These are phyloP conservation scores for Periphyllus acericola DNA, from an alignment of 2,888 invertebrate species.

Conservation along the genomic window DNA sequence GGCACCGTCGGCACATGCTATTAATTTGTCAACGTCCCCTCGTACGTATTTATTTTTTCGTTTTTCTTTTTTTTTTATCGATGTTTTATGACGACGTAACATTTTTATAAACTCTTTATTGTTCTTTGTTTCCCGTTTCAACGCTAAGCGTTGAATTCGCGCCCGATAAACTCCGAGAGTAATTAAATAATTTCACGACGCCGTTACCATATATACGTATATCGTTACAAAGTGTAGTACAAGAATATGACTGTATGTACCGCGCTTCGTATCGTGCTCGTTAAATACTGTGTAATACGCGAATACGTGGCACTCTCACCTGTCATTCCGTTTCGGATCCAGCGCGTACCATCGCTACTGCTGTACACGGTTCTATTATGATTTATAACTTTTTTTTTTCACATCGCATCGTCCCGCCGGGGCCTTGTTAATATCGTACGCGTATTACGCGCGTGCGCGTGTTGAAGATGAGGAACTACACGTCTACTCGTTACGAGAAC, in stretches of 20 bases:
- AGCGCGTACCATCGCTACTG: background rate
- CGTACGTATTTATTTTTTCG: background rate
- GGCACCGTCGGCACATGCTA: constrained; percentile 35
- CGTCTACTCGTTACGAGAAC: too few species aligned
- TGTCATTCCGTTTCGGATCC: background rate
- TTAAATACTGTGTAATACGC: background rate
- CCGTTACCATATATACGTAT: background rate
- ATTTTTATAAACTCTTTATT: constrained; percentile 39
- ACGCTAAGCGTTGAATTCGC: constrained; percentile 11
- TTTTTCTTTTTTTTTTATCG: constrained; percentile 3
- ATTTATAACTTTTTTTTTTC: background rate
- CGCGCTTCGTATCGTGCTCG: background rate
- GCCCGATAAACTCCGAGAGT: constrained; percentile 26
- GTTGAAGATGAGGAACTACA: background rate
- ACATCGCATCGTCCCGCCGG: background rate
- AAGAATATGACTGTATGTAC: background rate
- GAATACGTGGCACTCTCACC: background rate
- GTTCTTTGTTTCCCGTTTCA: constrained; percentile 13
- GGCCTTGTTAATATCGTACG: background rate
- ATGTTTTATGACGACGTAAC: constrained; percentile 25
- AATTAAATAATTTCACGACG: constrained; percentile 9
- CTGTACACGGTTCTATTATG: background rate
- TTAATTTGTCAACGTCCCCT: constrained; percentile 56
- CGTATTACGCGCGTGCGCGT: background rate
- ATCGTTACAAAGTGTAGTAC: background rate